phyloP scores from a whole-genome alignment of 2,888 invertebrate genomes.

The Rhingia campestris region DNA sequence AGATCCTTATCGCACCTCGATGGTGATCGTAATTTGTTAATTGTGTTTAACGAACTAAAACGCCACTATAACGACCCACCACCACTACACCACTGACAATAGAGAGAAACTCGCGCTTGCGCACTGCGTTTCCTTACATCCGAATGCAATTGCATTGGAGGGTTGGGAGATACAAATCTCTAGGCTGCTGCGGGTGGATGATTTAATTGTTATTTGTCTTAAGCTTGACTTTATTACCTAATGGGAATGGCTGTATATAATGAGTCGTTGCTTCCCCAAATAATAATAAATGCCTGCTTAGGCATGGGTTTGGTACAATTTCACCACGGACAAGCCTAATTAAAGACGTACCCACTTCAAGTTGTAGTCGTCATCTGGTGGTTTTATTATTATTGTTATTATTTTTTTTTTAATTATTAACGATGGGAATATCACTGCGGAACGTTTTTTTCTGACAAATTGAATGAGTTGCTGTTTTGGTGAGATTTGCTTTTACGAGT shows the following conservation, averaged over 20 bases:
- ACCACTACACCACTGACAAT: background rate
- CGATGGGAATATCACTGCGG: constrained; percentile 35
- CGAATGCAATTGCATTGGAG: constrained; percentile 47
- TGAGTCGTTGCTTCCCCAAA: constrained; percentile 14
- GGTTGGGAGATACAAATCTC: constrained; percentile 60
- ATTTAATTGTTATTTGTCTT: constrained; percentile 70
- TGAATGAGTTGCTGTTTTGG: constrained; percentile 35
- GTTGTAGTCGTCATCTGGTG: constrained; percentile 16
- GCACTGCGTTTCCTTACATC: constrained; percentile 17
- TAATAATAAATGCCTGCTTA: constrained; percentile 15
- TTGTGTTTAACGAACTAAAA: constrained; percentile 74
- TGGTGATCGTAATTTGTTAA: constrained; percentile 70
- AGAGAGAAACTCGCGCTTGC: constrained; percentile 33
- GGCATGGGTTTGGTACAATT: constrained; percentile 49
- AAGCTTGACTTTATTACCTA: constrained; percentile 67
- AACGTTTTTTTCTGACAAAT: constrained; percentile 52
- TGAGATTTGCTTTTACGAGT: constrained; percentile 40
- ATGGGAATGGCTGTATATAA: constrained; percentile 58
- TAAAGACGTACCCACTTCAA: constrained; percentile 31
- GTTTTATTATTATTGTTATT: background rate
- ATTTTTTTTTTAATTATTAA: constrained; percentile 36
- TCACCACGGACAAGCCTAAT: constrained; percentile 51
- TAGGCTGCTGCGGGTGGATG: constrained; percentile 72
- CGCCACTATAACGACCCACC: constrained; percentile 51
- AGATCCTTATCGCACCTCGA: constrained; percentile 53